Evolutionary conservation across 2,113 vertebrate genomes (phyloP).

Genomic region (Andinoacara biseriatus): DNA sequence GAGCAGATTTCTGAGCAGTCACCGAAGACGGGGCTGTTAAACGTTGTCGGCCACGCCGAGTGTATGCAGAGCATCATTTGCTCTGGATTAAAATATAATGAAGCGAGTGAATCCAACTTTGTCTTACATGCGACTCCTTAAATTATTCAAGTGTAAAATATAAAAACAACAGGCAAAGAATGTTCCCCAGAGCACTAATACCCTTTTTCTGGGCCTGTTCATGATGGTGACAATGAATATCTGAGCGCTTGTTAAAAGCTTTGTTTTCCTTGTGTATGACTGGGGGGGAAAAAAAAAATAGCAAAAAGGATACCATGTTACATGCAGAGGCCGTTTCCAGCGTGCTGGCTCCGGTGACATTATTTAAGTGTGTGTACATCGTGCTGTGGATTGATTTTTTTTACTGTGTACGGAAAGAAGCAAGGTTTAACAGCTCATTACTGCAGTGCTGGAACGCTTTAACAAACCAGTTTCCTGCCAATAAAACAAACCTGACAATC

Average conservation of each 20-base stretch:
- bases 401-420: conserved; percentile 27
- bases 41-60: conserved; percentile 52
- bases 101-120: conserved; percentile 79
- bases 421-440: conserved; percentile 72
- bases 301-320: conserved; percentile 36
- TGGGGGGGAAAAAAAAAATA: conserved; percentile 19
- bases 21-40: conserved; percentile 43
- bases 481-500: conserved; percentile 61
- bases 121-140: conserved; percentile 78
- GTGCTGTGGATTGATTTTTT: conserved; percentile 50
- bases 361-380: conserved; percentile 38
- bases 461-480: conserved; percentile 63
- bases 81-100: conserved; percentile 82
- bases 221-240: conserved; percentile 73
- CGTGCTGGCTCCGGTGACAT: conserved; percentile 13
- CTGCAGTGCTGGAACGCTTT: conserved; percentile 5
- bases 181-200: conserved; percentile 69
- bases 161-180: conserved; percentile 63
- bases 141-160: conserved; percentile 76
- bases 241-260: conserved; percentile 75
- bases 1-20: conserved; percentile 57
- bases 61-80: conserved; percentile 68
- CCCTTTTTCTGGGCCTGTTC: conserved; percentile 65
- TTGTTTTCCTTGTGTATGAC: conserved; percentile 58
- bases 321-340: conserved; percentile 32